Evolutionary conservation across 2,113 vertebrate species (phyloP).

Genomic region (Athene cunicularia): DNA sequence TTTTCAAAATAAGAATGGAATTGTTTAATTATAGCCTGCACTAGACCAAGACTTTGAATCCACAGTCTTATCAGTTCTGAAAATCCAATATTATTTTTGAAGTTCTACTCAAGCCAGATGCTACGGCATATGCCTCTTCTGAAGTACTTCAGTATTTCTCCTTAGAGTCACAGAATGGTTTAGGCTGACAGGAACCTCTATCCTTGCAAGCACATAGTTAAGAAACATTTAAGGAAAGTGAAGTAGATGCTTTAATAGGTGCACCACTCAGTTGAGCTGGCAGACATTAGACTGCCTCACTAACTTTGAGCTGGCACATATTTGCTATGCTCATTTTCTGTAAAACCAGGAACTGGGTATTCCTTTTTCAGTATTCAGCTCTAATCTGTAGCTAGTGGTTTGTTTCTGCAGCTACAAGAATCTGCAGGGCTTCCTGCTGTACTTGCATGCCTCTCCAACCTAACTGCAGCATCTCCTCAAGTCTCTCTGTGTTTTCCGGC

Average conservation of each 20-base stretch:
- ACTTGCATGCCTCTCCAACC: neutral
- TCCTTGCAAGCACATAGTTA: neutral
- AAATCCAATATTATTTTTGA: neutral
- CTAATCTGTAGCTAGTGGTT: neutral
- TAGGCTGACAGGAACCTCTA: neutral
- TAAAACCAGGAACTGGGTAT: neutral
- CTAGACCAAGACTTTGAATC: neutral
- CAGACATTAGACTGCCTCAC: neutral
- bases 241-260: neutral
- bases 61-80: neutral
- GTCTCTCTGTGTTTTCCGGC: neutral
- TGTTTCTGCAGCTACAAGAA: neutral
- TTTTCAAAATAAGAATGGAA: neutral
- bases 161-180: neutral
- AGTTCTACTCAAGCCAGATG: neutral
- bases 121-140: neutral
- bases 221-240: neutral
- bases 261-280: neutral
- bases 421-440: neutral
- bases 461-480: neutral
- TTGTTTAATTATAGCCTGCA: conserved; percentile 15
- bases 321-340: neutral
- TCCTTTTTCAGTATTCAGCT: neutral
- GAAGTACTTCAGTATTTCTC: neutral
- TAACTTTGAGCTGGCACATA: neutral